These are phyloP conservation scores for Lophochroa leadbeateri DNA, from an alignment of 2,113 vertebrate genomes.

Conservation along the genomic window DNA sequence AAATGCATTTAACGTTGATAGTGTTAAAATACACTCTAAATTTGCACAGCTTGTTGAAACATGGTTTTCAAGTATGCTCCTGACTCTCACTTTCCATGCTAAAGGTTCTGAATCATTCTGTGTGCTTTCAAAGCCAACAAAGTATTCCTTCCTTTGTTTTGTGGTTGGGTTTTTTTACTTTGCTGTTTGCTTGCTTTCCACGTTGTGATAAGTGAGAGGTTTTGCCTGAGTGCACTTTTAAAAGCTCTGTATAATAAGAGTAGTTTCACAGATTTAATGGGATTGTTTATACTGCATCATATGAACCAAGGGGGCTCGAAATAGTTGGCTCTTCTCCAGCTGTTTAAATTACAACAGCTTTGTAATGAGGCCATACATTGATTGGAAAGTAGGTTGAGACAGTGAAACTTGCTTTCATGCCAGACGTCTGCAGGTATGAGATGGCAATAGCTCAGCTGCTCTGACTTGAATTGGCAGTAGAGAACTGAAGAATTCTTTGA, in stretches of 20 bases:
- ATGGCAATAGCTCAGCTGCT: background rate
- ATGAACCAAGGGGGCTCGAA: background rate
- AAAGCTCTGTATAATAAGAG: background rate
- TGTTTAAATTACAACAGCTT: background rate
- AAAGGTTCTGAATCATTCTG: background rate
- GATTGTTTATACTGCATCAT: background rate
- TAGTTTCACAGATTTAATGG: background rate
- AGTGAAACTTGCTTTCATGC: background rate
- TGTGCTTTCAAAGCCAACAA: background rate
- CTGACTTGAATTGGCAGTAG: background rate
- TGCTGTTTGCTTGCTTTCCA: background rate
- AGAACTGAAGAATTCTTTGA: background rate
- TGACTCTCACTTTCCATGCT: background rate
- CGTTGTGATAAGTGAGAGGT: background rate
- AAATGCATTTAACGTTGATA: background rate
- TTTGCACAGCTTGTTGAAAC: background rate
- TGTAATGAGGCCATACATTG: background rate
- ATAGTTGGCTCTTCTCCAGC: background rate
- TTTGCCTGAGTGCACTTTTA: background rate
- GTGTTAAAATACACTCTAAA: background rate
- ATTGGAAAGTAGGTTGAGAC: background rate
- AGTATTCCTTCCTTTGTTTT: background rate
- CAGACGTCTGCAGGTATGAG: background rate
- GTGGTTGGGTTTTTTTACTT: background rate
- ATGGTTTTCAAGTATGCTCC: background rate